Conservation (phyloP, 2,888 invertebrate genomes). For the Scaptomyza cyrtandrae region DNA sequence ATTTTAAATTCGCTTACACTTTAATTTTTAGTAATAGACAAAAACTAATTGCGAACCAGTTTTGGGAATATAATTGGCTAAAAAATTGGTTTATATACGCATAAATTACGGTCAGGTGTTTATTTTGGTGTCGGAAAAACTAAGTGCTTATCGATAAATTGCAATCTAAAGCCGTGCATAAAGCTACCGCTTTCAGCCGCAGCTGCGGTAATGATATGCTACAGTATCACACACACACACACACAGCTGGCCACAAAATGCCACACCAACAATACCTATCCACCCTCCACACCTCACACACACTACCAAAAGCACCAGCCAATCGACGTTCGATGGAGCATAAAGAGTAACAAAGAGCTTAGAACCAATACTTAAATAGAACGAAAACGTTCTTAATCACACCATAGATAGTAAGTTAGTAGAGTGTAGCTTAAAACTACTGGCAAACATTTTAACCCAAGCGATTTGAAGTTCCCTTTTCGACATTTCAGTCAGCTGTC, state of each 20-base stretch:
- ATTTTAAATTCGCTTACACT: neutral
- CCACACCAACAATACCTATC: neutral
- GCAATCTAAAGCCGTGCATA: slow-evolving; percentile 34
- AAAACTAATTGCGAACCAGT: neutral
- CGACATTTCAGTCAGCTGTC: slow-evolving; percentile 73
- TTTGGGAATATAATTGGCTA: neutral
- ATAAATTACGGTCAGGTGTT: slow-evolving; percentile 20
- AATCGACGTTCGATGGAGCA: slow-evolving; percentile 58
- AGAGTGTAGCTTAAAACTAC: slow-evolving; percentile 11
- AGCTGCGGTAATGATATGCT: slow-evolving; percentile 62
- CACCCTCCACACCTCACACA: slow-evolving; percentile 2
- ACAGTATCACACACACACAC: slow-evolving; percentile 19
- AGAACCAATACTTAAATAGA: slow-evolving; percentile 69
- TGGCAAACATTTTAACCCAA: slow-evolving; percentile 27
- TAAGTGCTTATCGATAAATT: slow-evolving; percentile 53
- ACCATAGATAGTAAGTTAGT: slow-evolving; percentile 48
- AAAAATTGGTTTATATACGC: neutral
- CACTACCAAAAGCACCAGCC: slow-evolving; percentile 18
- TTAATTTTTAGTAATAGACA: neutral
- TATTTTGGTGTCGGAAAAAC: slow-evolving; percentile 5
- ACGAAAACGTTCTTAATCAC: slow-evolving; percentile 75
- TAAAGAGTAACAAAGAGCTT: slow-evolving; percentile 65
- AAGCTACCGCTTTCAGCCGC: slow-evolving; percentile 31
- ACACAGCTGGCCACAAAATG: slow-evolving; percentile 21
- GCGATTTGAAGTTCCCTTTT: slow-evolving; percentile 52